Conservation (phyloP, 2,113 vertebrate species). For the Alethe castanea region DNA sequence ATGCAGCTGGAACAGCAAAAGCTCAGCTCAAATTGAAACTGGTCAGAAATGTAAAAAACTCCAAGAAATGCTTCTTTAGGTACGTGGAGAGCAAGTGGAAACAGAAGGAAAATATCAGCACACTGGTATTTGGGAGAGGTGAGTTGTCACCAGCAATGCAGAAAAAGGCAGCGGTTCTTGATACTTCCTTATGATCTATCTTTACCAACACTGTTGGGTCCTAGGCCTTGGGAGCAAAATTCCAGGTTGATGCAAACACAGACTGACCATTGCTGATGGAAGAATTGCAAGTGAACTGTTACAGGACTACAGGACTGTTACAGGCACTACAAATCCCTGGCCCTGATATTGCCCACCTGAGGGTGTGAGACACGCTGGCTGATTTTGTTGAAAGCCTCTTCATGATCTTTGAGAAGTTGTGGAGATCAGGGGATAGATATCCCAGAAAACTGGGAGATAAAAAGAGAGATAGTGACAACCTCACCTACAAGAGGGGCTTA, state of each 20-base stretch:
- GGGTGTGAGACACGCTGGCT: neutral
- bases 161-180: neutral
- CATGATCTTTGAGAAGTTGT: neutral
- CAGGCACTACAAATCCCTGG: neutral
- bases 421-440: neutral
- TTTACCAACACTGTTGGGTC: neutral
- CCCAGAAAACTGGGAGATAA: neutral
- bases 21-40: neutral
- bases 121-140: neutral
- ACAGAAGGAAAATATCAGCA: neutral
- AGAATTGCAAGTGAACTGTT: neutral
- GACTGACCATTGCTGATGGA: neutral
- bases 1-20: neutral
- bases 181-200: neutral
- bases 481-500: neutral
- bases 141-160: neutral
- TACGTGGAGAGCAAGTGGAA: neutral
- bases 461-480: neutral
- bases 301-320: neutral
- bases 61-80: neutral
- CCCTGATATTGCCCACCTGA: rapidly evolving
- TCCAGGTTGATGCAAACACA: neutral
- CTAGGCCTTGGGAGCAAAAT: neutral
- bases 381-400: neutral
- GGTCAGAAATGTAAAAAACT: neutral